Conservation (phyloP, 2,888 invertebrate genomes). For the Smittia aterrima region DNA sequence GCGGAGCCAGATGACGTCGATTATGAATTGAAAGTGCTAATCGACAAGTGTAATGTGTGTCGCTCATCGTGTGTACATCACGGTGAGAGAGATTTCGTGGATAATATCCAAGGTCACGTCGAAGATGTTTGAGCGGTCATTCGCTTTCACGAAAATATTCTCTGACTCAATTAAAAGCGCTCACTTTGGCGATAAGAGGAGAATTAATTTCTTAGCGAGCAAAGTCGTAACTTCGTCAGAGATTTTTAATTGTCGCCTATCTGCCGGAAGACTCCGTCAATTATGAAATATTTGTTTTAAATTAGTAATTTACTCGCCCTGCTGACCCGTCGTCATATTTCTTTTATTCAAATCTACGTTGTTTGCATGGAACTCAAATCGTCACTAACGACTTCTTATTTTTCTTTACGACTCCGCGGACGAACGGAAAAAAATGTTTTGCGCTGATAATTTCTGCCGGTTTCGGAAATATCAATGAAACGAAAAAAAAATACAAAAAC, state of each 20-base stretch:
- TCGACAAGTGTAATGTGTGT: slow-evolving; percentile 37
- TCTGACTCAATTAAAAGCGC: not conserved
- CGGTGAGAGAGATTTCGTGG: slow-evolving; percentile 3
- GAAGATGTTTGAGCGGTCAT: no score
- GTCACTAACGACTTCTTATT: not conserved
- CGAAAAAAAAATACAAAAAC: not conserved
- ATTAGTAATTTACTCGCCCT: slow-evolving; percentile 35
- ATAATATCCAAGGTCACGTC: not conserved
- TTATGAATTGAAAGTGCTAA: slow-evolving; percentile 25
- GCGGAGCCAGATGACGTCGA: slow-evolving; percentile 7
- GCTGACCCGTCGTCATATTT: not conserved
- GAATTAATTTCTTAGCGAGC: not conserved
- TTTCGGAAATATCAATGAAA: slow-evolving; percentile 23
- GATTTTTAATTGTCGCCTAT: not conserved
- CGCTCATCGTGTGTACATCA: slow-evolving; percentile 13
- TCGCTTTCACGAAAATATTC: not conserved
- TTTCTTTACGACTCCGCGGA: not conserved
- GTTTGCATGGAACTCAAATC: not conserved
- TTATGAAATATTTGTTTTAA: slow-evolving; percentile 37
- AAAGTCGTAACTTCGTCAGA: not conserved
- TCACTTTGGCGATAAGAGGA: not conserved
- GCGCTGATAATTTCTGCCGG: slow-evolving; percentile 16
- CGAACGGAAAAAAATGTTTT: not conserved
- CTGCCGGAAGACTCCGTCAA: slow-evolving; percentile 5
- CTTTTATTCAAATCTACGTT: not conserved